A percentile compares a stretch with the other conserved stretches of the same genome.
phyloP scores from a whole-genome alignment of 2,797 vertebrate genomes.

The Acipenser oxyrinchus region DNA sequence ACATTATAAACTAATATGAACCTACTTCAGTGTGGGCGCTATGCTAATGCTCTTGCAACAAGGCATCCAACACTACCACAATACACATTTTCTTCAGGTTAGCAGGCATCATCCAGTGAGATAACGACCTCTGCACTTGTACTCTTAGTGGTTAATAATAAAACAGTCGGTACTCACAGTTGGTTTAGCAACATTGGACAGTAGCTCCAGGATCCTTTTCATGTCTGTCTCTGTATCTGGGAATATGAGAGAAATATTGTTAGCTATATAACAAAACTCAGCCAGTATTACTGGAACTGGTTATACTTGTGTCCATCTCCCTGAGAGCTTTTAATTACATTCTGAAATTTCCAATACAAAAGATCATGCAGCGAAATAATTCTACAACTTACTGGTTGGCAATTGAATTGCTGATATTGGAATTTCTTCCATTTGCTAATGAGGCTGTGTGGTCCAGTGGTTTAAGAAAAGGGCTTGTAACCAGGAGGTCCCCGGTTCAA shows the following conservation, averaged over 20 bases:
- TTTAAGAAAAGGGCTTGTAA: no score
- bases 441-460: no score
- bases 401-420: no score
- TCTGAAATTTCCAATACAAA: no score
- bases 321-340: neutral
- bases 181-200: slow-evolving; percentile 54
- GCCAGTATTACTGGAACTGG: slow-evolving; percentile 9
- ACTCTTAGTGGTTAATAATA: slow-evolving; percentile 8
- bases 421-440: no score
- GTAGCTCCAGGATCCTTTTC: slow-evolving; percentile 48
- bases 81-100: neutral
- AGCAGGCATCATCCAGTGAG: neutral
- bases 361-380: no score
- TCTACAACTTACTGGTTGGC: no score
- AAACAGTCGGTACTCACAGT: slow-evolving; percentile 47
- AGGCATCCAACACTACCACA: neutral
- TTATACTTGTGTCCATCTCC: neutral
- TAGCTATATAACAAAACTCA: slow-evolving; percentile 35
- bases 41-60: neutral
- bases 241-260: slow-evolving; percentile 19
- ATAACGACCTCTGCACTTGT: neutral
- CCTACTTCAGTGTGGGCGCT: no score
- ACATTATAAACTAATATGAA: no score
- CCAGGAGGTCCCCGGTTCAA: no score
- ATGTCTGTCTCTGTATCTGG: slow-evolving; percentile 55